Percentiles rank a stretch among this genome's conserved stretches.
phyloP scores from a whole-genome alignment of 2,888 invertebrate species.

The Adelognathus sp. region DNA sequence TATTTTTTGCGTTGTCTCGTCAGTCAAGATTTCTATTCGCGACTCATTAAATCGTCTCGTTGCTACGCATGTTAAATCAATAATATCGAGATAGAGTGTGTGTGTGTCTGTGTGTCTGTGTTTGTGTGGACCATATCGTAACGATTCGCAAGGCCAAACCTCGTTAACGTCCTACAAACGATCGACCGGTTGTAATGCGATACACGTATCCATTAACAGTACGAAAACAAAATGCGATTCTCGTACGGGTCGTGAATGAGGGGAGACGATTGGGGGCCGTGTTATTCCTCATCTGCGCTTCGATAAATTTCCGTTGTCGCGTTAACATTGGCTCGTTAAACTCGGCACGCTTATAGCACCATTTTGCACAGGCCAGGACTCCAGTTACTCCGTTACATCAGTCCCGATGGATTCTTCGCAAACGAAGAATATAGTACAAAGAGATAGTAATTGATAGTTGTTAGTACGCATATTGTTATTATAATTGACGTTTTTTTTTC shows the following conservation, averaged over 20 bases:
- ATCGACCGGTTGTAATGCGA: background rate
- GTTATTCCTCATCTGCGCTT: background rate
- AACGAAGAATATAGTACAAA: conserved; percentile 6
- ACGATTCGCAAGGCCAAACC: conserved; percentile 14
- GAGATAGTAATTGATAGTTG: conserved; percentile 32
- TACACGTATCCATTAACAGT: conserved; percentile 20
- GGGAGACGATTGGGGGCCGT: background rate
- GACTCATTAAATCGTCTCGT: background rate
- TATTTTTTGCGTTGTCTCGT: background rate
- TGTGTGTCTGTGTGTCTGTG: no score
- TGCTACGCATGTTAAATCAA: background rate
- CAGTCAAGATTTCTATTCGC: background rate
- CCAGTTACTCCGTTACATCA: conserved; percentile 18
- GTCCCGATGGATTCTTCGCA: conserved; percentile 28
- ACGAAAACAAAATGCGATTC: conserved; percentile 20
- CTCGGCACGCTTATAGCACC: background rate
- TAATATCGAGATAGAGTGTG: conserved; percentile 4
- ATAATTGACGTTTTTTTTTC: conserved; percentile 64
- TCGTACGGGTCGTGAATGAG: background rate
- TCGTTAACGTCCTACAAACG: background rate
- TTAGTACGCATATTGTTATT: conserved; percentile 53
- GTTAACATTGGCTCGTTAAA: background rate
- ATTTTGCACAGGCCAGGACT: background rate
- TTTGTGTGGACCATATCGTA: background rate
- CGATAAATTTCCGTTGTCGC: background rate